A percentile compares a stretch with the other conserved stretches of the same genome.
Evolutionary conservation across 2,113 vertebrate genomes (phyloP).

Genomic region (Bubo bubo): DNA sequence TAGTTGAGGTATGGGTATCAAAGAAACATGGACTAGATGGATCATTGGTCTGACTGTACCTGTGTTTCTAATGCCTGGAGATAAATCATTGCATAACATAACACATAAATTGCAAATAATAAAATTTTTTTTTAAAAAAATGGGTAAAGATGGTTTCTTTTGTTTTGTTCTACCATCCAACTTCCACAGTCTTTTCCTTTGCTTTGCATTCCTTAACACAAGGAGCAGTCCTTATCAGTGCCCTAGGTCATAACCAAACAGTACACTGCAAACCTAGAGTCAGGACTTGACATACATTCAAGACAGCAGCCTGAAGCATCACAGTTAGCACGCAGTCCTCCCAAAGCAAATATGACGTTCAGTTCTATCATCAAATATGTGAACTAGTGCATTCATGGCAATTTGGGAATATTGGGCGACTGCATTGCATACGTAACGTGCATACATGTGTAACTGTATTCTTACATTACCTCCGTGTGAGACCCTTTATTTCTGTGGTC

Average conservation of each 20-base stretch:
- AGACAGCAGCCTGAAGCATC: rapidly evolving
- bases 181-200: background rate
- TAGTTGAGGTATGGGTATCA: background rate
- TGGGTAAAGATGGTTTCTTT: background rate
- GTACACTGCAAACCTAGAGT: background rate
- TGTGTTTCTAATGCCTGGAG: background rate
- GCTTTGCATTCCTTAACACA: background rate
- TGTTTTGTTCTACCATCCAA: background rate
- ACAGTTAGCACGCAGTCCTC: background rate
- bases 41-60: background rate
- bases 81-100: background rate
- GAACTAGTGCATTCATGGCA: background rate
- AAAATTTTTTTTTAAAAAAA: background rate
- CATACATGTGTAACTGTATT: background rate
- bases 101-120: background rate
- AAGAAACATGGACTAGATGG: background rate
- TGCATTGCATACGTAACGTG: background rate
- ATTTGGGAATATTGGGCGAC: background rate
- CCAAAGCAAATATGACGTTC: background rate
- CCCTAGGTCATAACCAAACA: background rate
- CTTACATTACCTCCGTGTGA: conserved; percentile 82
- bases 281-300: background rate
- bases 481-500: conserved; percentile 85
- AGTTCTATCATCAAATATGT: background rate
- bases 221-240: background rate